Percentiles rank a stretch among this genome's conserved stretches.
phyloP scores from a whole-genome alignment of 2,888 invertebrate genomes.

The Lasioglossum zephyrum region DNA sequence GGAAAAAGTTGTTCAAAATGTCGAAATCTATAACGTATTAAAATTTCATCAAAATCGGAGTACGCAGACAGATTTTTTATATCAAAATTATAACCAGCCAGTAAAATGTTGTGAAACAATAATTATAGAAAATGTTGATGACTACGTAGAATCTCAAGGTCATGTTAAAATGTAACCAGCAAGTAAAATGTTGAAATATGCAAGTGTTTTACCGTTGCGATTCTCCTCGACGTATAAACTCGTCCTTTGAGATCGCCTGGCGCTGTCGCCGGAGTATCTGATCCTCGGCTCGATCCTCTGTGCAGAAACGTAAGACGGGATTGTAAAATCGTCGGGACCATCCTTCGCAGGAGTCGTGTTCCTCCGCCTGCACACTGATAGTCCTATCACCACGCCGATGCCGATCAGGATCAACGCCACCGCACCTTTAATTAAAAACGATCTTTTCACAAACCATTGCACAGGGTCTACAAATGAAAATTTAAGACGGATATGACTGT shows the following conservation, averaged over 20 bases:
- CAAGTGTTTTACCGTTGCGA: constrained; percentile 77
- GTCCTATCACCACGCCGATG: constrained; percentile 81
- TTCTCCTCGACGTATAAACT: constrained; percentile 81
- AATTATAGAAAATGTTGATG: too few species aligned
- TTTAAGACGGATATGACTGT: too few species aligned
- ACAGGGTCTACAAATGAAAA: too few species aligned
- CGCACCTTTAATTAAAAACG: constrained; percentile 67
- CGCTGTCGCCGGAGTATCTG: constrained; percentile 77
- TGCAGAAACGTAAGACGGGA: constrained; percentile 80
- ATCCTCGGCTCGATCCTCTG: constrained; percentile 81
- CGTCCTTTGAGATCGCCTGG: constrained; percentile 79
- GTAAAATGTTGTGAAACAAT: too few species aligned
- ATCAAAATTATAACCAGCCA: too few species aligned
- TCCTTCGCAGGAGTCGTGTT: constrained; percentile 67
- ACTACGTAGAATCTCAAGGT: too few species aligned
- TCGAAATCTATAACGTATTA: too few species aligned
- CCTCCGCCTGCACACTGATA: constrained; percentile 80
- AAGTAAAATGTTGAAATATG: too few species aligned
- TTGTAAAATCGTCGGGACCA: constrained; percentile 81
- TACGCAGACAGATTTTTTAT: too few species aligned
- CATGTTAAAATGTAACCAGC: too few species aligned
- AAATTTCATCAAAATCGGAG: too few species aligned
- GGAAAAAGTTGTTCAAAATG: too few species aligned
- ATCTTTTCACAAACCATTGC: background rate
- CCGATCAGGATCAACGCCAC: constrained; percentile 81